Evolutionary conservation across 2,113 vertebrate species (phyloP), one percentile per base, ranked within the genome.

Genomic region (Setophaga kirtlandii): DNA sequence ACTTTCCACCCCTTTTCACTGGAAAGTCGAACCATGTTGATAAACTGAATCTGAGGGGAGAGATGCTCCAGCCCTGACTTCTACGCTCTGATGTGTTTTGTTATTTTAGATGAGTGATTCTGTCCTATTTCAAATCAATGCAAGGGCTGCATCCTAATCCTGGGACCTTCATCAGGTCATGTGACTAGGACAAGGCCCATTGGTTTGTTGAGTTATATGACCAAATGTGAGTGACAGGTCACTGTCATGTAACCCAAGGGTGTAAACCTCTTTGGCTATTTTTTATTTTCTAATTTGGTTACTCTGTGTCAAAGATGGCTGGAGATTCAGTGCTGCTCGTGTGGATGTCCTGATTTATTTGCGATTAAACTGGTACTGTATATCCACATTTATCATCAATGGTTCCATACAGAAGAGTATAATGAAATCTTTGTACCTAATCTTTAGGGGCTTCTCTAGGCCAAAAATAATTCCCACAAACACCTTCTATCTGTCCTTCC

Each of bases 401-500:
- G 80, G n/a, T 78, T 92, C 76, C 59, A 90, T 33, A 90, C 52
- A 94, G 92, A 93, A 79, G 18, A 71, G 35, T 37, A 93, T 17
- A 92, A 71, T 81, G 59, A 90, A 47, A 86, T 77, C 93, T 83
- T 90, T 92, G 88, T 94, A 90, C 74, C 37, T 87, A 83, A 95
- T 88, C 71, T 88, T 90, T 82, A 77, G 56, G 81, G 92, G 73
- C 81, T 93, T 71, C 78, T 89, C 93, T 63, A 89, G 76, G 83
- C 94, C 90, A 93, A 95, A 97, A 93, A 93, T 90, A 94, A 83
- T 94, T 93, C 83, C 76, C 91, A 81, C 86, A 92, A 95, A 94
- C 80, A 95, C 88, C n/a, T 92, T 77, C 86, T 83, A 68, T 77
- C 71, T 89, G 60, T 77, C 76, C 35, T 88, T 92, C 47, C 47